Base-by-base conservation (phyloP, 2,113 vertebrate species). In the Sander vitreus region DNA sequence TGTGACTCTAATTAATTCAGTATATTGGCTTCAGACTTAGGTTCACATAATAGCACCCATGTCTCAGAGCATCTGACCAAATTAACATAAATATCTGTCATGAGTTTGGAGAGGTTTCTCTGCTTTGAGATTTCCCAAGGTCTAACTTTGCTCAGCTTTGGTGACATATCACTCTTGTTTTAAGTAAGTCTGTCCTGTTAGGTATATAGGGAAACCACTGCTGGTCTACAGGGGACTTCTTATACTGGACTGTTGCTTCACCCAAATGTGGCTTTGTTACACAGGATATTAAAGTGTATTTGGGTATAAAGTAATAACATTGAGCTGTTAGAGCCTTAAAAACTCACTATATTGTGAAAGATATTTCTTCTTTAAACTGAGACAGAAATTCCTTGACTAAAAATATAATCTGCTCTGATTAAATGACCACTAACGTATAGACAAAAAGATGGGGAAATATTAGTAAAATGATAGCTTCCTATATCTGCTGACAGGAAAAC, bases 1-100 rank as follows among this genome's bases (percentile, higher is more conserved):
- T 89, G 93, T 94, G 92, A 94, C 92, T 93, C 89, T 36, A 88
- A 94, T 95, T 87, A 93, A 78, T 81, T 92, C 68, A 90, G 84
- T 77, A 76, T 73, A 85, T 90, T 94, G 90, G 84, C 73, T 76
- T 67, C 15, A 50, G 60, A 53, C 62, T n/a, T 58, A 73, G 76
- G 27, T 75, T 81, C 75, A 48, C 77, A 93, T 71, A 91, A 85
- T 66, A 85, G 76, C 76, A 76, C 13, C 81, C 88, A 72, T 93
- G 93, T 92, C 85, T 87, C 11, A 7, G 68, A 68, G 12, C 66
- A 73, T 88, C 80, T 92, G 77, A 94, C 91, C 90, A 25, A 72
- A 92, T 94, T 92, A 91, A 86, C 74, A 66, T 90, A 84, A 78
- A 92, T 92, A 85, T 63, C 81, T 81, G 92, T 95, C 93, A 95